Evolutionary conservation across 1,140 invertebrate genomes (phyloP).

Genomic region (Anastrepha obliqua): DNA sequence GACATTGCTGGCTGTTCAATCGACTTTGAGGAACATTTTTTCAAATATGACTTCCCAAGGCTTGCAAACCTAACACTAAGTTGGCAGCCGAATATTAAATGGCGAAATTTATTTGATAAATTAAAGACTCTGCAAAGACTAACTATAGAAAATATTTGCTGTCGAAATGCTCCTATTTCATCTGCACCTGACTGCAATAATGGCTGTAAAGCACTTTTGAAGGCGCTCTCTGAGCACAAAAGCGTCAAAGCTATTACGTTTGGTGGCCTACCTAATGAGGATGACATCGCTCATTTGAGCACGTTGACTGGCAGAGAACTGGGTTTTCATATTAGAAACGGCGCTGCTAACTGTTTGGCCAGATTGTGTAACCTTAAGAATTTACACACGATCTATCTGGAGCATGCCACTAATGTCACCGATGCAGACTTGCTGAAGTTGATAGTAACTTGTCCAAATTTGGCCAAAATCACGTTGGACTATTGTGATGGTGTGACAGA

Average conservation of each 20-base stretch:
- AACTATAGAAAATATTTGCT: neutral
- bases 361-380: neutral
- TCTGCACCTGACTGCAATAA: neutral
- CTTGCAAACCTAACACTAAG: neutral
- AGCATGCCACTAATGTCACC: neutral
- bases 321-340: neutral
- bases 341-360: neutral
- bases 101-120: conserved; percentile 20
- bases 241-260: neutral
- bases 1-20: conserved; percentile 1
- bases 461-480: conserved; percentile 7
- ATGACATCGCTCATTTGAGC: neutral
- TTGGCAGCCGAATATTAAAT: neutral
- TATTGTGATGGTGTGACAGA: neutral
- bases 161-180: neutral
- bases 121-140: neutral
- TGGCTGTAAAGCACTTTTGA: neutral
- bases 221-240: neutral
- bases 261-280: neutral
- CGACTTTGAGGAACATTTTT: neutral
- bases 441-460: neutral
- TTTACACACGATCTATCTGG: neutral
- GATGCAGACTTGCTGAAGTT: neutral
- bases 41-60: conserved; percentile 1
- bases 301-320: neutral